Percentiles rank a stretch among this genome's conserved stretches.
Evolutionary conservation across 2,797 vertebrate genomes (phyloP).

Genomic region (Aulostomus chinensis): DNA sequence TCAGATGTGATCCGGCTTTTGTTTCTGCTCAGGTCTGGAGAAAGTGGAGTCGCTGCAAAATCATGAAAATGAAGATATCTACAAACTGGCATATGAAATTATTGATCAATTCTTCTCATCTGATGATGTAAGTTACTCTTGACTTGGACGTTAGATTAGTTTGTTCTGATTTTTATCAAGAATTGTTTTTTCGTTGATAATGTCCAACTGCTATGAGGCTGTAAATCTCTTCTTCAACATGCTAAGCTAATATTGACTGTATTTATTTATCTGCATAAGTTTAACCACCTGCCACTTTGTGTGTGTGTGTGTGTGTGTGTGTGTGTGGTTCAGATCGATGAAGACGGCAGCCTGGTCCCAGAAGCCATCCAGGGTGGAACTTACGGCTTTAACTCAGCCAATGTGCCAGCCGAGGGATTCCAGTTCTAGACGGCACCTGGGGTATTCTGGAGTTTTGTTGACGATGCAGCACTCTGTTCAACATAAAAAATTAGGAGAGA

Average conservation of each 20-base stretch:
- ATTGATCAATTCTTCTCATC: conserved; percentile 99
- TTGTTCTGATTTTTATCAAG: no score
- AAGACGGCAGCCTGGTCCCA: conserved; percentile 97
- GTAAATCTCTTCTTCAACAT: no score
- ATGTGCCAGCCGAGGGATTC: conserved; percentile 99
- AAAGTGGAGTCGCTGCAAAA: conserved; percentile 98
- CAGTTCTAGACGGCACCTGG: conserved; percentile 93
- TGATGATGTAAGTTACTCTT: conserved; percentile 80
- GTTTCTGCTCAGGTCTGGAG: conserved; percentile 86
- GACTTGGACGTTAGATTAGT: not conserved
- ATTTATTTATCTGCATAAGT: no score
- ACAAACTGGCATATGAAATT: conserved; percentile 99
- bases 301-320: not conserved
- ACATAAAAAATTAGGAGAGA: conserved; percentile 85
- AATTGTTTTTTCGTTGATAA: no score
- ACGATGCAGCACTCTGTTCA: conserved; percentile 97
- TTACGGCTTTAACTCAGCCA: conserved; percentile 98
- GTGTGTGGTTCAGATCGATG: conserved; percentile 86
- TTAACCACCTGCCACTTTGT: no score
- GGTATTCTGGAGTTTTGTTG: conserved; percentile 91
- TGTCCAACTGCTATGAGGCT: no score
- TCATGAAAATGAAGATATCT: conserved; percentile 99
- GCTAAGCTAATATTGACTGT: no score
- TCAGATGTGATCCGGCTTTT: not conserved
- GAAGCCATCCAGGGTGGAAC: conserved; percentile 98